A percentile compares a stretch with the other conserved stretches of the same genome.
Conservation (phyloP, 2,797 vertebrate genomes). For the Linurgus olivaceus region DNA sequence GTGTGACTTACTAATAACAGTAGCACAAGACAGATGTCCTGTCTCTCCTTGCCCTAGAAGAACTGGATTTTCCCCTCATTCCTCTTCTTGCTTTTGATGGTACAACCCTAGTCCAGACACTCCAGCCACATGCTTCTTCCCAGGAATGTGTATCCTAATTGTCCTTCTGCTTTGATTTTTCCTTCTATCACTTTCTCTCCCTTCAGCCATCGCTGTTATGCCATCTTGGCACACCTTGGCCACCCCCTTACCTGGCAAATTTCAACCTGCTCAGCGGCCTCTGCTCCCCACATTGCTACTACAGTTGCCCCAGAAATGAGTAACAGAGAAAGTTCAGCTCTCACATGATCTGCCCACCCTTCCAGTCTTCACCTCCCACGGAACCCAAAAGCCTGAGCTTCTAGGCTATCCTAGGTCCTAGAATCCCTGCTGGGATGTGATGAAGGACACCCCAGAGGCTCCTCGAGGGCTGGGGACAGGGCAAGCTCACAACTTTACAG, state of each 20-base stretch:
- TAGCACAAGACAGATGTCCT: not conserved
- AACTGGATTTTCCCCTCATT: not conserved
- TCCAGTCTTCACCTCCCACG: not conserved
- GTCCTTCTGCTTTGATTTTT: not conserved
- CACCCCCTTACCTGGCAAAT: not conserved
- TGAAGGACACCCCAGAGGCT: not conserved
- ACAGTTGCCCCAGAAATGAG: not conserved
- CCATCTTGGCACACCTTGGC: not conserved
- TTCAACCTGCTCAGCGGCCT: not conserved
- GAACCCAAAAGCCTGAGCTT: not conserved
- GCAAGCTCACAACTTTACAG: not conserved
- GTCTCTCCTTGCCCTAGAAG: not conserved
- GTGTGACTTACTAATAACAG: not conserved
- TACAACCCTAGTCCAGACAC: not conserved
- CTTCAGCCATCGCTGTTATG: not conserved
- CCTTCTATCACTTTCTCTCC: not conserved
- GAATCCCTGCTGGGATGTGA: not conserved
- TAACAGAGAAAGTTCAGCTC: not conserved
- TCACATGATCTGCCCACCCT: not conserved
- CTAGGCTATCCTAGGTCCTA: not conserved
- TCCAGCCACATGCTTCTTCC: not conserved
- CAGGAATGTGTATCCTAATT: not conserved
- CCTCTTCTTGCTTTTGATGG: not conserved
- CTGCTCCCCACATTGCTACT: not conserved
- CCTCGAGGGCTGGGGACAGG: not conserved